These are phyloP conservation scores for Cryptocheilus praepositus DNA, from an alignment of 2,888 invertebrate species.

Conservation along the genomic window DNA sequence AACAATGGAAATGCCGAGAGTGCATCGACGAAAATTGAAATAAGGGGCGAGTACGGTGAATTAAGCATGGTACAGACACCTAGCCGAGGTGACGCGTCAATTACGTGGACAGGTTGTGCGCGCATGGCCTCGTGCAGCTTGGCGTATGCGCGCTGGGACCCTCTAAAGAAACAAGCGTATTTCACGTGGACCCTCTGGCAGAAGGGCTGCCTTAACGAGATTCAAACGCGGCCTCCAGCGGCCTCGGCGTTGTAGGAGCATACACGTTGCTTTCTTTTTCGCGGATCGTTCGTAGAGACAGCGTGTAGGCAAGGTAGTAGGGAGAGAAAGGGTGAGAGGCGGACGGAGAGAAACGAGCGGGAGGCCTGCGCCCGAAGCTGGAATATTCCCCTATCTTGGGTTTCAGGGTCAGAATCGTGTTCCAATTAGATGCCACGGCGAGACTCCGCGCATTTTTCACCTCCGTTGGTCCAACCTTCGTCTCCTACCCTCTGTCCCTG, in stretches of 20 bases:
- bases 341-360: slow-evolving; percentile 18
- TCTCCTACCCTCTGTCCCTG: slow-evolving; percentile 1
- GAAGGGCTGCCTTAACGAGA: slow-evolving; percentile 47
- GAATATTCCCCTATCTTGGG: slow-evolving; percentile 68
- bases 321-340: slow-evolving; percentile 21
- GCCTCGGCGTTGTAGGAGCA: slow-evolving; percentile 12
- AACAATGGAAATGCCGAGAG: background rate
- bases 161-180: slow-evolving; percentile 20
- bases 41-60: background rate
- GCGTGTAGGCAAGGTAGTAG: background rate
- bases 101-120: slow-evolving; percentile 32
- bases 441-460: slow-evolving; percentile 50
- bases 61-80: slow-evolving; percentile 20
- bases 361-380: slow-evolving; percentile 25
- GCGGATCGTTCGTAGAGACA: slow-evolving; percentile 1
- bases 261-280: slow-evolving; percentile 28
- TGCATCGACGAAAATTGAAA: slow-evolving; percentile 9
- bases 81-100: slow-evolving; percentile 51
- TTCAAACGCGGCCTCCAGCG: slow-evolving; percentile 29
- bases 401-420: slow-evolving; percentile 73
- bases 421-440: slow-evolving; percentile 67
- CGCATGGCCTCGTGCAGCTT: background rate
- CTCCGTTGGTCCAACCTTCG: slow-evolving; percentile 18
- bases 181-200: slow-evolving; percentile 18
- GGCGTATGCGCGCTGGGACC: background rate